Evolutionary conservation across 2,113 vertebrate genomes (phyloP), one percentile per base, ranked within the genome.

Genomic region (Paradisaea rubra): DNA sequence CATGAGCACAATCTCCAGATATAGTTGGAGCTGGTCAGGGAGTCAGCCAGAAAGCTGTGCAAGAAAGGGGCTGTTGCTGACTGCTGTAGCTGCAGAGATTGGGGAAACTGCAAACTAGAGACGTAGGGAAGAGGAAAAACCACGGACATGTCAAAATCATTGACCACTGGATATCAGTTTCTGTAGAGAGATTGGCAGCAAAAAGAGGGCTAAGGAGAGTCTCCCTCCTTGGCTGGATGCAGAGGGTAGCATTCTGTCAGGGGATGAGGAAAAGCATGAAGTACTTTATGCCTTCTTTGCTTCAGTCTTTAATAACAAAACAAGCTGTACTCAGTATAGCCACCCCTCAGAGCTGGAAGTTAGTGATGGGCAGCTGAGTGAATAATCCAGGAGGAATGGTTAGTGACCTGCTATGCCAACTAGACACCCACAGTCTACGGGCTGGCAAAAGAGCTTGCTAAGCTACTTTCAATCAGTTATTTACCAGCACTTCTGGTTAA

Each of bases 81-180:
- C 15, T 33, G 9, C 35, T 59, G 49, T 35, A 72, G 21, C 49
- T 88, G 37, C 28, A 24, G 27, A 44, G 7, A 59, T 8, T 13
- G 45, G 31, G 42, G 13, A 77, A 81, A 33, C 15, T 61, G 4
- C 31, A 77, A 47, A 16, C 2, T 45, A 33, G 22, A 42, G 19
- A 9, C 24, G 41, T 7, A 53, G 9, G 45, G 45, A 77, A 84
- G 49, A 73, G 10, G 5, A 18, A 25, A 61, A 87, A 15, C 4
- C 14, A 56, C 0, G 1, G 22, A 44, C 0, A 0, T 20, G 11
- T 37, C 49, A 65, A 65, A 91, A 42, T 15, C 21, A 31, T 7
- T 57, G 27, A 61, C 16, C n/a, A n/a, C 10, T 16, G 4, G 17
- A 7, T 56, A 70, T 54, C 21, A 41, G 11, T 25, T 61, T 41